Evolutionary conservation across 1,140 invertebrate genomes (phyloP).

Genomic region (Bombus impatiens): DNA sequence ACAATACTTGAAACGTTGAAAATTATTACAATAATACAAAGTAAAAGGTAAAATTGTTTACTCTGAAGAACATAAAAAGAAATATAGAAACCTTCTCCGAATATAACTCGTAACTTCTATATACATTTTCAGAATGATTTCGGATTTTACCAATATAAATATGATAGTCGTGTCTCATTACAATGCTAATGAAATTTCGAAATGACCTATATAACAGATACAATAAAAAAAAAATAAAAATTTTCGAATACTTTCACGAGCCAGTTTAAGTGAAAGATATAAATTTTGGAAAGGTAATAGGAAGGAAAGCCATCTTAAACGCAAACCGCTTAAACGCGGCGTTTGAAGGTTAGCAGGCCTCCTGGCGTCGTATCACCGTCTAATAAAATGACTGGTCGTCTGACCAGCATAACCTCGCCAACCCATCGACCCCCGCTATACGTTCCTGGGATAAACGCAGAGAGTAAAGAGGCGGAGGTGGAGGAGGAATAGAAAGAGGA

Average conservation of each 20-base stretch:
- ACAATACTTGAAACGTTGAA: too few species aligned
- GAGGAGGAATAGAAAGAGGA: conserved; percentile 64
- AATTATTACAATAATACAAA: too few species aligned
- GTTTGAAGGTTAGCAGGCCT: conserved; percentile 50
- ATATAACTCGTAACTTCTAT: not conserved
- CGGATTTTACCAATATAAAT: too few species aligned
- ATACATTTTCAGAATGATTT: not conserved
- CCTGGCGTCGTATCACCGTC: conserved; percentile 67
- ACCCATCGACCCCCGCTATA: conserved; percentile 60
- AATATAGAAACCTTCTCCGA: not conserved
- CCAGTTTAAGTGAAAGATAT: not conserved
- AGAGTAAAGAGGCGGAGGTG: conserved; percentile 9
- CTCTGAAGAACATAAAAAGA: not conserved
- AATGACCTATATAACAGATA: not conserved
- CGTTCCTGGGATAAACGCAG: conserved; percentile 65
- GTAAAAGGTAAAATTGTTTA: not conserved
- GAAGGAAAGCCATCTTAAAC: not conserved
- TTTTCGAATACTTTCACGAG: not conserved
- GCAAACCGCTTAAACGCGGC: not conserved
- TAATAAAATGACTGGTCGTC: conserved; percentile 75
- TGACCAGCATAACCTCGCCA: conserved; percentile 72
- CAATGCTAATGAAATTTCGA: not conserved
- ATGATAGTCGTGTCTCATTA: not conserved
- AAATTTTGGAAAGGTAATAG: not conserved
- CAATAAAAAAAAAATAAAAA: too few species aligned